phyloP scores from a whole-genome alignment of 2,888 invertebrate species.

The Cerastoderma edule region DNA sequence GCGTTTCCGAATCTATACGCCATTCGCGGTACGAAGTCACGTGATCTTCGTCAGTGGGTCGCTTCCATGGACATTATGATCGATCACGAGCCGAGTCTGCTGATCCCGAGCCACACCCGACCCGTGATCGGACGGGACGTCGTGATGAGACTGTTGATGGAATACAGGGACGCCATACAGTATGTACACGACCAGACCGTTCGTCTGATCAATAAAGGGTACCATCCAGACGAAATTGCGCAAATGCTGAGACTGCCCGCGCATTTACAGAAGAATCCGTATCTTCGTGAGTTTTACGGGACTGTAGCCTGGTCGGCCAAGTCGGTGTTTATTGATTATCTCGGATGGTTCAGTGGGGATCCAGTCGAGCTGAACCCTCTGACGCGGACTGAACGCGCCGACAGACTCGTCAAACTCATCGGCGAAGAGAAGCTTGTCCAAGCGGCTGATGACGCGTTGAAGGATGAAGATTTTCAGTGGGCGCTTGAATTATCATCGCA shows the following conservation, averaged over 20 bases:
- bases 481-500: constrained; percentile 71
- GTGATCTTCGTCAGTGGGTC: constrained; percentile 73
- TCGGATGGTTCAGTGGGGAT: constrained; percentile 75
- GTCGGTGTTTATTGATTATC: constrained; percentile 66
- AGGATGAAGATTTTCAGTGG: constrained; percentile 73
- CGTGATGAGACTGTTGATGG: constrained; percentile 60
- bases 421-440: constrained; percentile 57
- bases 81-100: constrained; percentile 67
- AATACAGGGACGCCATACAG: constrained; percentile 78
- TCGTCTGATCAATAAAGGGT: constrained; percentile 75
- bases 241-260: constrained; percentile 68
- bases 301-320: constrained; percentile 77
- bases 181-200: constrained; percentile 79
- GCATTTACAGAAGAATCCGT: constrained; percentile 66
- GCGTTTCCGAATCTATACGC: constrained; percentile 81
- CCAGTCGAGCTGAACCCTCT: constrained; percentile 70
- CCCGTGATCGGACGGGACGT: constrained; percentile 68
- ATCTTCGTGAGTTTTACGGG: constrained; percentile 77
- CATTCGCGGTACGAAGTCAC: constrained; percentile 74
- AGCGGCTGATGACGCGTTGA: constrained; percentile 64
- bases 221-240: constrained; percentile 77
- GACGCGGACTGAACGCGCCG: constrained; percentile 63
- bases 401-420: constrained; percentile 65
- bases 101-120: constrained; percentile 78
- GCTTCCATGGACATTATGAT: constrained; percentile 76